phyloP scores from a whole-genome alignment of 2,113 vertebrate species.

The Amblyopsis rosae region DNA sequence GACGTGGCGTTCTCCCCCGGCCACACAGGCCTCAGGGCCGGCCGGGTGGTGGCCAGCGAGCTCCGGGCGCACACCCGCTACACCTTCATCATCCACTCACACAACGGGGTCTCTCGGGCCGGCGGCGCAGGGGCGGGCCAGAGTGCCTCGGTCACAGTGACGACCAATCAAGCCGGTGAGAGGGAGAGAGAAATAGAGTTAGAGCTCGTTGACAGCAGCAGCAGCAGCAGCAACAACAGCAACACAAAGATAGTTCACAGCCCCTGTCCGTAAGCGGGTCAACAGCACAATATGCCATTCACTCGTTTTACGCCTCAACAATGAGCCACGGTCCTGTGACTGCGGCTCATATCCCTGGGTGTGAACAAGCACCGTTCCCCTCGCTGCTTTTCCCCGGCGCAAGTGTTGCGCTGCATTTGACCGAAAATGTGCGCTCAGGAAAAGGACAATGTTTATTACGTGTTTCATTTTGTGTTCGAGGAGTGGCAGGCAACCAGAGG shows the following conservation, averaged over 20 bases:
- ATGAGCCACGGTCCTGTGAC: slow-evolving; percentile 31
- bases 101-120: slow-evolving; percentile 90
- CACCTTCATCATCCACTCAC: slow-evolving; percentile 91
- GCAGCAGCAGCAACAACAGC: slow-evolving; percentile 25
- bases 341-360: slow-evolving; percentile 30
- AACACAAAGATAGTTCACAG: slow-evolving; percentile 43
- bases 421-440: slow-evolving; percentile 32
- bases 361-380: neutral
- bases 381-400: no score
- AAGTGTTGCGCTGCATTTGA: slow-evolving; percentile 6
- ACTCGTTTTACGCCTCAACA: slow-evolving; percentile 10
- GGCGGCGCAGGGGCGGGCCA: slow-evolving; percentile 85
- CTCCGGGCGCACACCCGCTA: slow-evolving; percentile 96
- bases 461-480: slow-evolving; percentile 65
- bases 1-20: slow-evolving; percentile 89
- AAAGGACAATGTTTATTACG: slow-evolving; percentile 55
- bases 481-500: slow-evolving; percentile 42
- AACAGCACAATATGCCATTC: slow-evolving; percentile 47
- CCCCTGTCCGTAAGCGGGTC: slow-evolving; percentile 49
- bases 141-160: slow-evolving; percentile 92
- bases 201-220: slow-evolving; percentile 27
- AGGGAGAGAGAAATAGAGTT: slow-evolving; percentile 11
- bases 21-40: slow-evolving; percentile 82
- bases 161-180: slow-evolving; percentile 98
- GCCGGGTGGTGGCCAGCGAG: slow-evolving; percentile 92